Percentiles rank a stretch among this genome's conserved stretches.
phyloP scores from a whole-genome alignment of 2,113 vertebrate genomes.

The Lathamus discolor region DNA sequence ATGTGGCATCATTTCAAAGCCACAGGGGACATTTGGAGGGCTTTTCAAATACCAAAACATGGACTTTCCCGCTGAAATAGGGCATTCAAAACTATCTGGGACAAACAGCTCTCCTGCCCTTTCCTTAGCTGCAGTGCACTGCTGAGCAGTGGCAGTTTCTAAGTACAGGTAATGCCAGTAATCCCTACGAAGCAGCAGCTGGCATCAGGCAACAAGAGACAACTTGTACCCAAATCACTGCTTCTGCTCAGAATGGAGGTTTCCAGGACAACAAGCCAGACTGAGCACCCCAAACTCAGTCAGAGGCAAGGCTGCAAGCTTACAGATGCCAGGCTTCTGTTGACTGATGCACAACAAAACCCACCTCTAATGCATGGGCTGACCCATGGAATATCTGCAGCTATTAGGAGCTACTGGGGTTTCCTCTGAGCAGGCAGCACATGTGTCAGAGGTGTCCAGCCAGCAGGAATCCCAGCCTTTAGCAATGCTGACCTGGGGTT shows the following conservation, averaged over 20 bases:
- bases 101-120: not conserved
- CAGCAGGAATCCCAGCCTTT: not conserved
- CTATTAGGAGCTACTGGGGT: not conserved
- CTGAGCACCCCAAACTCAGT: not conserved
- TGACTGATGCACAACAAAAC: not conserved
- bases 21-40: slow-evolving; percentile 42
- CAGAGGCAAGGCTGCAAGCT: not conserved
- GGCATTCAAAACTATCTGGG: not conserved
- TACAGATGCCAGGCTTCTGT: not conserved
- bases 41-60: slow-evolving; percentile 38
- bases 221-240: not conserved
- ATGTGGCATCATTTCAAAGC: slow-evolving; percentile 49
- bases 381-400: not conserved
- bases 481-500: not conserved
- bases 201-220: not conserved
- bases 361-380: not conserved
- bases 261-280: not conserved
- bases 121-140: not conserved
- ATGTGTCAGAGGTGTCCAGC: fast-evolving
- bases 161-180: not conserved
- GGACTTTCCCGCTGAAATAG: slow-evolving; percentile 14
- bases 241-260: not conserved
- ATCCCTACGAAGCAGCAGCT: not conserved
- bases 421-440: not conserved
- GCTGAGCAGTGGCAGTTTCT: not conserved